Evolutionary conservation across 2,888 invertebrate species (phyloP), one percentile per base, ranked within the genome.

Genomic region (Oligia strigilis): DNA sequence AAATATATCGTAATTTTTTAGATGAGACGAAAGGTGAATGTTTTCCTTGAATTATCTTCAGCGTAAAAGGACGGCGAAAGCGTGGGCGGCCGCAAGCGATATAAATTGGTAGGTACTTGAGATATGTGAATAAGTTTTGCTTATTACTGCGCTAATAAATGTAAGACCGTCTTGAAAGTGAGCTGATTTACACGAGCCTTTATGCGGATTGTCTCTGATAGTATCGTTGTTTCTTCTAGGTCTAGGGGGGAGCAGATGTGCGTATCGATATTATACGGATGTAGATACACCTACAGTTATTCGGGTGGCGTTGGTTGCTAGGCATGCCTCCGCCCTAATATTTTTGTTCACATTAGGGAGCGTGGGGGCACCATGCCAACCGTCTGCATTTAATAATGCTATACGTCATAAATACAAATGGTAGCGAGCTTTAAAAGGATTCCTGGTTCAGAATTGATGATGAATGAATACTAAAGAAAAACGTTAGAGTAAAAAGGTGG

Each of bases 271-370:
- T 81, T 67, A 78, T 84, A 79, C 65, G 75, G 75, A 80, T 84
- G 60, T 84, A 87, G 65, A 77, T 78, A 81, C 77, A 83, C 65
- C 77, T 84, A 75, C 73, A 80, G 82, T 83, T 82, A 81, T 70
- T 78, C 81, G 87, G 86, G 90, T 82, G 84, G 88, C 81, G 76
- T 72, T 84, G 85, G 89, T 89, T 89, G 89, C 90, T 90, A 89
- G 89, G 89, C 88, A 87, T 79, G 78, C 79, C 77, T 79, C 85
- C 90, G 71, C 90, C 87, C 87, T 77, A 86, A 86, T 90, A 89
- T 88, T 89, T 84, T 90, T 84, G 87, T 89, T 84, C 90, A 83
- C 82, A 78, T 80, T 83, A 85, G 87, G 88, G 90, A 83, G 85
- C 77, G 87, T 84, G 87, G 87, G 87, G 88, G 82, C 84, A 88